phyloP scores from a whole-genome alignment of 1,140 invertebrate species.

The Drosophila ananassae region DNA sequence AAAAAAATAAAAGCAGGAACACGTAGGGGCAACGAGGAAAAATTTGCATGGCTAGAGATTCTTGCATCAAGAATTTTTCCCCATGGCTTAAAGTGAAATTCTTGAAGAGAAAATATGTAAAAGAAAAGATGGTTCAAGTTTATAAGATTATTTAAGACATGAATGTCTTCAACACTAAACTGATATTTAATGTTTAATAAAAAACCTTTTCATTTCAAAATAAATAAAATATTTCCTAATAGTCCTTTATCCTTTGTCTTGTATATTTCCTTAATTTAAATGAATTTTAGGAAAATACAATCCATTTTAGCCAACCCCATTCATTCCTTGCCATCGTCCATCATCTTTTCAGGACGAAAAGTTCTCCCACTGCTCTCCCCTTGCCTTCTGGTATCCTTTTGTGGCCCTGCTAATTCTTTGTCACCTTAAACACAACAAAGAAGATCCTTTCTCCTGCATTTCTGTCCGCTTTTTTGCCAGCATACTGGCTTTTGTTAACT shows the following conservation, averaged over 20 bases:
- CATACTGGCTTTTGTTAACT: slow-evolving; percentile 44
- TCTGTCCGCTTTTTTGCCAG: slow-evolving; percentile 11
- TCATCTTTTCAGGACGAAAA: slow-evolving; percentile 21
- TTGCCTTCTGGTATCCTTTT: slow-evolving; percentile 23
- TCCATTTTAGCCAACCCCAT: background rate
- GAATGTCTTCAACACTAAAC: background rate
- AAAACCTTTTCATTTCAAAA: too few relatives aligned
- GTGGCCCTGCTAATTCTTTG: slow-evolving; percentile 69
- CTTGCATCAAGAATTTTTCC: slow-evolving; percentile 9
- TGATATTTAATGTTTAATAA: too few relatives aligned
- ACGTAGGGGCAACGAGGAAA: background rate
- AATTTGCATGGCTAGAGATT: slow-evolving; percentile 20
- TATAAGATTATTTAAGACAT: background rate
- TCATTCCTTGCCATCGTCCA: slow-evolving; percentile 3
- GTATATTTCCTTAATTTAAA: background rate
- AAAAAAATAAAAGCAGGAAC: background rate
- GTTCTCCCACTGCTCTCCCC: background rate
- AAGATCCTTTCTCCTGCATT: background rate
- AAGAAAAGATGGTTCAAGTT: background rate
- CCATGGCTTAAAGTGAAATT: background rate
- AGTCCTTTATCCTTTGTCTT: background rate
- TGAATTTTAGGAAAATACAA: background rate
- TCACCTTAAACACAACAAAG: slow-evolving; percentile 62
- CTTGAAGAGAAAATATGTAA: background rate
- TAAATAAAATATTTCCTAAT: too few relatives aligned